phyloP scores from a whole-genome alignment of 1,140 invertebrate species.

The Dendrolimus punctatus region DNA sequence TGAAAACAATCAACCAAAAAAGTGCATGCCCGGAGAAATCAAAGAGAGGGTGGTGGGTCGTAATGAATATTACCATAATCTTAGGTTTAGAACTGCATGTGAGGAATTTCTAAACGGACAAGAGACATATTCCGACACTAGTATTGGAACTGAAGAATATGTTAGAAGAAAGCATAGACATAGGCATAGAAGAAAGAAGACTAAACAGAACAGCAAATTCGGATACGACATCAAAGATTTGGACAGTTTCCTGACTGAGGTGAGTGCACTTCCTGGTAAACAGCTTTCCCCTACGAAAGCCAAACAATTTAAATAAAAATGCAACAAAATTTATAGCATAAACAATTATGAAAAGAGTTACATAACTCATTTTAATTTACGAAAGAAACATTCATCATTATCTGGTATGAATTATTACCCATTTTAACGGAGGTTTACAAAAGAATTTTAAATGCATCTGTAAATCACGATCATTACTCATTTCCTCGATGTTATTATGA shows the following conservation, averaged over 20 bases:
- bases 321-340: not conserved
- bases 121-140: conserved; percentile 44
- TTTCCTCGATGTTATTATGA: conserved; percentile 42
- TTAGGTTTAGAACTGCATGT: conserved; percentile 51
- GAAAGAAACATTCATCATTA: conserved; percentile 30
- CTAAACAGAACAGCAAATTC: conserved; percentile 63
- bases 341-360: conserved; percentile 3
- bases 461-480: conserved; percentile 46
- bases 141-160: conserved; percentile 44
- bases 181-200: conserved; percentile 50
- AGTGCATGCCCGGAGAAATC: conserved; percentile 25
- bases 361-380: conserved; percentile 26
- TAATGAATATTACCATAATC: conserved; percentile 54
- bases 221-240: conserved; percentile 84
- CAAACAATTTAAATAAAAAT: conserved; percentile 3
- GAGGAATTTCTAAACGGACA: conserved; percentile 44
- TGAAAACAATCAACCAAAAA: conserved; percentile 27
- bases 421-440: conserved; percentile 28
- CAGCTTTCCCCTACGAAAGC: conserved; percentile 1
- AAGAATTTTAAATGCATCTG: conserved; percentile 41
- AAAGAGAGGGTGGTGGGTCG: conserved; percentile 45
- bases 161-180: conserved; percentile 44
- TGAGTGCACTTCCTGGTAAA: conserved; percentile 29
- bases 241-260: conserved; percentile 81
- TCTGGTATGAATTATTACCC: conserved; percentile 23